Conservation (phyloP, 1,140 invertebrate genomes). For the Drosophila kepulauana region DNA sequence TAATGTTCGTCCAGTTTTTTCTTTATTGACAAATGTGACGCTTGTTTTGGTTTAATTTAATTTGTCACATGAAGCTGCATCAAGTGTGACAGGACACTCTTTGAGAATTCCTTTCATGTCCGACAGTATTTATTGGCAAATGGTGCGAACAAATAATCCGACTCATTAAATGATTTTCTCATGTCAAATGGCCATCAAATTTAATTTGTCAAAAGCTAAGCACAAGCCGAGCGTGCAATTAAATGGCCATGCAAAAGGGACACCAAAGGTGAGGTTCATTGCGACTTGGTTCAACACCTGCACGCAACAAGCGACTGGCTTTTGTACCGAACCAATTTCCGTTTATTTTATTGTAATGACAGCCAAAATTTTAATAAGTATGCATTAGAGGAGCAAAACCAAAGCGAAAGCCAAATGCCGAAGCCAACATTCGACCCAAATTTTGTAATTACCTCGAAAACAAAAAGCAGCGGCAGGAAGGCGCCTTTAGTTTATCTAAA, state of each 20-base stretch:
- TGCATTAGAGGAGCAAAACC: constrained; percentile 45
- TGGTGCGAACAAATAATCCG: constrained; percentile 30
- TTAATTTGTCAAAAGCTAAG: constrained; percentile 51
- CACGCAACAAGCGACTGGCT: constrained; percentile 47
- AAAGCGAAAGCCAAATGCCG: constrained; percentile 36
- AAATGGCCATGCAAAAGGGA: constrained; percentile 18
- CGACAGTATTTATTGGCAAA: constrained; percentile 15
- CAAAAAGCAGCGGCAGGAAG: constrained; percentile 36
- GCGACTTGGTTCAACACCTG: constrained; percentile 49
- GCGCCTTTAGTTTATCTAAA: constrained; percentile 59
- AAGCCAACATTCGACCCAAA: constrained; percentile 42
- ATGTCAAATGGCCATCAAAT: constrained; percentile 60
- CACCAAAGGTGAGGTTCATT: background rate
- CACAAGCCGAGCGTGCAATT: constrained; percentile 43
- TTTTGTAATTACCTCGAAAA: constrained; percentile 49
- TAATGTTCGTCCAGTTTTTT: constrained; percentile 18
- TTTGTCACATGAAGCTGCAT: constrained; percentile 25
- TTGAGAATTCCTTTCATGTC: background rate
- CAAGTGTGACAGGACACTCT: constrained; percentile 11
- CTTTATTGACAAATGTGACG: background rate
- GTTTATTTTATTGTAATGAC: constrained; percentile 56
- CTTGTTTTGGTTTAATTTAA: constrained; percentile 46
- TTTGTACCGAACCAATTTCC: constrained; percentile 47
- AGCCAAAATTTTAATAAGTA: constrained; percentile 71
- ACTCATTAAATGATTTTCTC: constrained; percentile 61